Evolutionary conservation across 2,888 invertebrate species (phyloP).

Genomic region (Leptinotarsa juncta): DNA sequence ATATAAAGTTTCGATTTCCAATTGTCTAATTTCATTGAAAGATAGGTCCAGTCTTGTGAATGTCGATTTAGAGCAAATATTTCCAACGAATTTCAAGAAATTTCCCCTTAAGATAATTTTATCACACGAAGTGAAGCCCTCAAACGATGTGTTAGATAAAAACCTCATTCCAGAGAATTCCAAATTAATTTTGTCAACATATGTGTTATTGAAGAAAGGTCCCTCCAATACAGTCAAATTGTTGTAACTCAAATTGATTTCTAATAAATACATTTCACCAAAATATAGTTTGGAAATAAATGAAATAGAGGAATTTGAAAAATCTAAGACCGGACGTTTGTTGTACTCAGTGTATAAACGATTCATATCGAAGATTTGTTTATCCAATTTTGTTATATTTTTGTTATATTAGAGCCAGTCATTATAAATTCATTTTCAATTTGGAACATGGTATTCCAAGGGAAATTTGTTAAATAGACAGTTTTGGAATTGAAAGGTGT

Average conservation of each 20-base stretch:
- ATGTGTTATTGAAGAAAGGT: not conserved
- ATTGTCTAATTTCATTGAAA: not conserved
- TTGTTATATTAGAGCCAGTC: not conserved
- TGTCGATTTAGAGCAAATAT: not conserved
- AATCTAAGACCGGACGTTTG: not conserved
- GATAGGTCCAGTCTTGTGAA: not conserved
- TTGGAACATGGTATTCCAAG: not conserved
- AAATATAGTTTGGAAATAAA: not conserved
- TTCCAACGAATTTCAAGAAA: not conserved
- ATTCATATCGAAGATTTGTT: not conserved
- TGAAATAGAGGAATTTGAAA: not conserved
- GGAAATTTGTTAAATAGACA: not conserved
- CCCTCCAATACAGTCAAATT: not conserved
- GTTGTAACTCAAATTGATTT: conserved; percentile 3
- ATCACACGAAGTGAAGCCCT: not conserved
- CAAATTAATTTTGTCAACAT: not conserved
- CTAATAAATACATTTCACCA: not conserved
- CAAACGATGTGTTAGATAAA: not conserved
- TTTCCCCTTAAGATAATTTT: not conserved
- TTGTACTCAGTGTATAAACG: not conserved
- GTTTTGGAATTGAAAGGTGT: not conserved
- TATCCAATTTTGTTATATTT: not conserved
- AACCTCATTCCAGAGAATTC: not conserved
- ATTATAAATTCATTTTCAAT: not conserved
- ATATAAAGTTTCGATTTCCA: not conserved